Conservation (phyloP, 2,113 vertebrate species). For the Callithrix jacchus region DNA sequence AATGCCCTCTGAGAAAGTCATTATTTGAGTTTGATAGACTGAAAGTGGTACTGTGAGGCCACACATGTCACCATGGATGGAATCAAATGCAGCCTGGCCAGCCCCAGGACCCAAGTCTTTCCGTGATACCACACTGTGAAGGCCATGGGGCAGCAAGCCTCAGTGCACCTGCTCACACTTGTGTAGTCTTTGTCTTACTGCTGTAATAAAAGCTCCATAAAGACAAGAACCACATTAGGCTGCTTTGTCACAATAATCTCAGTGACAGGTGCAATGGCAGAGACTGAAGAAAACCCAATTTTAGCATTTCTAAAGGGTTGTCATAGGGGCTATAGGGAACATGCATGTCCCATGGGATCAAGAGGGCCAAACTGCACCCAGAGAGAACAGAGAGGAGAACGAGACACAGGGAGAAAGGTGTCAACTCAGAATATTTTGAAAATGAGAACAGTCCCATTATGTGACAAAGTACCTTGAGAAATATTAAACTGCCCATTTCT, state of each 20-base stretch:
- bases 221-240: neutral
- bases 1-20: neutral
- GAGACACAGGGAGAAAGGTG: neutral
- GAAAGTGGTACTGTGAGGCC: neutral
- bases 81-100: neutral
- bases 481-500: neutral
- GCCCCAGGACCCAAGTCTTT: neutral
- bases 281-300: neutral
- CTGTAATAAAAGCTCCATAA: neutral
- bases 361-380: neutral
- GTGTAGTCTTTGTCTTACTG: neutral
- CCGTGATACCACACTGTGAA: accelerated
- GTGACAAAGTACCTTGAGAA: neutral
- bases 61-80: neutral
- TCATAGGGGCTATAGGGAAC: neutral
- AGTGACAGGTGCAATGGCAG: neutral
- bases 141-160: too few relatives aligned
- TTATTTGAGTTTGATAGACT: neutral
- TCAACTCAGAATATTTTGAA: neutral
- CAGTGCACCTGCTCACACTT: accelerated
- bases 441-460: neutral
- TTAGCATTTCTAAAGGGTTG: neutral
- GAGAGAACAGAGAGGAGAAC: accelerated
- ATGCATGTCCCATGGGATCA: neutral
- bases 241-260: neutral